Base-by-base conservation (phyloP, 1,140 invertebrate genomes). In the fruit fly (Drosophila melanogaster) region DNA sequence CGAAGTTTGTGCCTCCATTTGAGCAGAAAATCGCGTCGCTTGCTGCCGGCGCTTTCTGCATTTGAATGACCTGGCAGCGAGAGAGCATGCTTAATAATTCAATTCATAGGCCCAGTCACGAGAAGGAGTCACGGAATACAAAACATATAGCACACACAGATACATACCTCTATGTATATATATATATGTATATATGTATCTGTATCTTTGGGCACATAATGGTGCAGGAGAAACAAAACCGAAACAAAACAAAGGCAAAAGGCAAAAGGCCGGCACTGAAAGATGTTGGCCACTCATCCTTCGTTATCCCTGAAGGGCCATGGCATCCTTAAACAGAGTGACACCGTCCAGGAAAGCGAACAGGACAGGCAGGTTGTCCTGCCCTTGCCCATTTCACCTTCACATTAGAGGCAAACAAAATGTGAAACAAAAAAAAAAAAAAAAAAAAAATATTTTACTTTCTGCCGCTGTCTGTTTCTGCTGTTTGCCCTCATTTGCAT, bases 401-500 rank as follows among this genome's bases (percentile, higher is more conserved):
- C 64, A 69, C 41, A 69, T 66, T 67, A 70, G 64, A 47, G 44
- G 64, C 64, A 56, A 70, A 70, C 64, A 69, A 37, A 70, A 53
- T 66, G 46, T 46, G 12, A 38, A 19, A 43, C 26, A 15, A 47
- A 54, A 53, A 67, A 40, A 43, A 56, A n/a, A n/a, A 38, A 19
- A 43, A 26, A 15, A 47, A 54, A 53, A 67, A 40, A 43, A 56
- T 12, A 43, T 41, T 60, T 55, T 55, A 40, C 26, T 38, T 75
- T 12, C 17, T 56, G 75, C 77, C 40, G 26, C 40, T 66, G 65
- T 66, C 61, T 47, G 61, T 67, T 67, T 40, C 41, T 51, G 43
- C 33, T 77, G 62, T 86, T 84, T 89, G 71, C 84, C 79, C 84
- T 89, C 84, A 89, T 89, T 89, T 89, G 84, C 84, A 89, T 89